A percentile compares a stretch with the other conserved stretches of the same genome.
These are phyloP conservation scores for Formicarius rufipectus DNA, from an alignment of 2,113 vertebrate genomes.

Conservation along the genomic window DNA sequence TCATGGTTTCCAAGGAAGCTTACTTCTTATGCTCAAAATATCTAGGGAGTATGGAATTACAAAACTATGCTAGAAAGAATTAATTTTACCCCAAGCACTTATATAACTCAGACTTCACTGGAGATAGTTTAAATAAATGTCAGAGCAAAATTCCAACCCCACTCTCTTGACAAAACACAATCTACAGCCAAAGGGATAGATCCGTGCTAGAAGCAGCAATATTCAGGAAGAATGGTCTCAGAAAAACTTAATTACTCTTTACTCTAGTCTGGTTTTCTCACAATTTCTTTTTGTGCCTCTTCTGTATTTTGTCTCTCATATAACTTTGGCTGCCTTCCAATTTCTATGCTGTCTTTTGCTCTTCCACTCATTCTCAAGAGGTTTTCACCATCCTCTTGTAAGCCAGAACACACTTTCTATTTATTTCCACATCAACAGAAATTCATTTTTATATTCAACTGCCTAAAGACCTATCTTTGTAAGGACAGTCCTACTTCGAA, in stretches of 20 bases:
- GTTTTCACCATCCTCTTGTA: neutral
- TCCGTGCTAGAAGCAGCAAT: neutral
- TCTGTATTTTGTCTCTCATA: neutral
- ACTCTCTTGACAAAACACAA: neutral
- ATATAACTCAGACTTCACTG: neutral
- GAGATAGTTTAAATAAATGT: neutral
- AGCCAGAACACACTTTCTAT: neutral
- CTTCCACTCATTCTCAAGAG: neutral
- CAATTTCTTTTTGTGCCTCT: neutral
- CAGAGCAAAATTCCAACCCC: neutral
- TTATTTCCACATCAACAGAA: neutral
- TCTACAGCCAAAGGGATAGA: neutral
- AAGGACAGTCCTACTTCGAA: neutral
- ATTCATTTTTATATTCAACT: neutral
- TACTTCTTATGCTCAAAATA: conserved; percentile 13
- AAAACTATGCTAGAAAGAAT: neutral
- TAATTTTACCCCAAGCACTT: conserved; percentile 4
- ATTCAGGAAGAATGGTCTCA: neutral
- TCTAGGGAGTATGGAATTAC: neutral
- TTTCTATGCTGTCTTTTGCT: neutral
- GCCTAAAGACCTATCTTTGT: neutral
- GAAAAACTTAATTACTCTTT: neutral
- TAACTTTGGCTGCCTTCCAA: neutral
- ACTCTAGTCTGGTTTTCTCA: neutral
- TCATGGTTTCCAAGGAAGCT: conserved; percentile 27